Base-by-base conservation (phyloP, 2,888 invertebrate genomes). In the Epicampocera succincta region DNA sequence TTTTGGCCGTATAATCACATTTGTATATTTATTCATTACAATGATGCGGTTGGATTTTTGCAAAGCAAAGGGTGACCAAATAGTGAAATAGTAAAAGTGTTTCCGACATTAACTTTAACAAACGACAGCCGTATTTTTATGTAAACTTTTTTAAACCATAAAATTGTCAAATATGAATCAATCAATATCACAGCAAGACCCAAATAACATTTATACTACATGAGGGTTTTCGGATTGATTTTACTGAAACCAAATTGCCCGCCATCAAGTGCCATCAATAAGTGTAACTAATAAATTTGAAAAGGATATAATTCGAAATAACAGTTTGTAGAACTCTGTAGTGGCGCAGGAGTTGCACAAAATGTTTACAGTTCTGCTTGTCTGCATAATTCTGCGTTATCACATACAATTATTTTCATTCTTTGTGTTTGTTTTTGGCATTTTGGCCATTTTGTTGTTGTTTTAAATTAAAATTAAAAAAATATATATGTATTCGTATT, bases 1-100 rank as follows among this genome's bases (percentile, higher is more conserved):
- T 66, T 78, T 58, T 38, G 15, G 85, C 84, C 84, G 84, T 80
- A 85, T 85, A 86, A 86, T 84, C 85, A 86, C 83, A 84, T 86
- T 78, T 73, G 61, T 42, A 52, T 40, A 75, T 80, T 81, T 76
- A 74, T 80, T 80, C 72, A 74, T 76, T 73, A 58, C 76, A 66
- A 17, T n/a, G 33, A 56, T 63, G 46, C 33, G 19, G 40, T n/a
- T 29, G 25, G 13, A 2, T 13, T 48, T 3, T 48, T 56, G 33
- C 12, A 46, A 17, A 15, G 17, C 12, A 74, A 50, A 68, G 76
- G 68, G 52, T 54, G 52, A 25, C 12, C 11, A 44, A 61, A 21
- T 21, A 54, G 33, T 33, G 33, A 5, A 54, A 5, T 54, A 29
- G 50, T 52, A 17, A 13, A 13, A 40, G 8, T 48, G 29, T 63